A percentile compares a stretch with the other conserved stretches of the same genome.
phyloP scores from a whole-genome alignment of 2,888 invertebrate genomes.

The Panzeria rudis region DNA sequence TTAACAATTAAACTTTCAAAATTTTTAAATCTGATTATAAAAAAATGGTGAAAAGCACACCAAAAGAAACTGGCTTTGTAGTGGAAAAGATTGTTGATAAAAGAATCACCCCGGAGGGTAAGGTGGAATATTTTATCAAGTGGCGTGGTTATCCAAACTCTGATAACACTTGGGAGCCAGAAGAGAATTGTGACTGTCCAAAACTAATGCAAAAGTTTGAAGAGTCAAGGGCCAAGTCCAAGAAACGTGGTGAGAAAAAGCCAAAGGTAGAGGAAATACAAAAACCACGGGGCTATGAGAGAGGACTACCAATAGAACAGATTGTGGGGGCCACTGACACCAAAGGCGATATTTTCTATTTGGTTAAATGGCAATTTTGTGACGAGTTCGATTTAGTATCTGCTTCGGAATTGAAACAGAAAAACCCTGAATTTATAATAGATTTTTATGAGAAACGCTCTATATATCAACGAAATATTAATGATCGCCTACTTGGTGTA shows the following conservation, averaged over 20 bases:
- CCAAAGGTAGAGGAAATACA: conserved; percentile 85
- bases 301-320: conserved; percentile 91
- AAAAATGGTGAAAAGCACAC: conserved; percentile 79
- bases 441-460: conserved; percentile 86
- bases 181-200: conserved; percentile 95
- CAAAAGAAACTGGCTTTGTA: conserved; percentile 86
- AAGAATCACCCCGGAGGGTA: conserved; percentile 88
- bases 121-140: conserved; percentile 89
- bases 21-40: conserved; percentile 57
- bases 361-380: conserved; percentile 93
- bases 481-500: conserved; percentile 79
- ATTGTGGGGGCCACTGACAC: conserved; percentile 96
- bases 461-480: conserved; percentile 80
- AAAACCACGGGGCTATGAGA: conserved; percentile 90
- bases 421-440: conserved; percentile 87
- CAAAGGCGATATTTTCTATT: conserved; percentile 93
- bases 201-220: conserved; percentile 94
- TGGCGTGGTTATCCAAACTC: conserved; percentile 92
- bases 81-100: conserved; percentile 96
- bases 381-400: conserved; percentile 87
- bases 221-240: conserved; percentile 86
- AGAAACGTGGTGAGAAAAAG: conserved; percentile 84
- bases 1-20: conserved; percentile 20
- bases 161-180: conserved; percentile 98
- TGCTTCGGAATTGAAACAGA: conserved; percentile 86